Evolutionary conservation across 2,113 vertebrate species (phyloP), one percentile per base, ranked within the genome.

Genomic region (Hyperoodon ampullatus): DNA sequence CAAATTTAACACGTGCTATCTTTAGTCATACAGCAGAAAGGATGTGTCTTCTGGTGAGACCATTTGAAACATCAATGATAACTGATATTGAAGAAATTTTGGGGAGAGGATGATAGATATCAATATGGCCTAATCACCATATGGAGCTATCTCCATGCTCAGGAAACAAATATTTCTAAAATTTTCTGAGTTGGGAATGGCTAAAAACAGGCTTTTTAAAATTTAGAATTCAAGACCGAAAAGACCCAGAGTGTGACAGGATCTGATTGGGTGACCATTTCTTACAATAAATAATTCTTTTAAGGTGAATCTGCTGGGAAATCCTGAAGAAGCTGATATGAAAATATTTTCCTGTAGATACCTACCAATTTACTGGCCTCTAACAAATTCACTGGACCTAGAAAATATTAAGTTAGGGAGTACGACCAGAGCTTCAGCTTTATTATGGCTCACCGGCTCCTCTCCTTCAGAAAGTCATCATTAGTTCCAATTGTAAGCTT

Each of bases 231-330:
- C 3, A 5, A 84, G 33, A 93, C 21, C 26, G 18, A 61, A 96
- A 97, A 96, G 55, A 14, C 66, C 60, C 93, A 80, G 11, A 95
- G 6, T n/a, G 10, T 90, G n/a, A 47, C 42, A 92, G 28, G 23
- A 90, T 58, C 61, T 93, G 47, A 89, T 28, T 23, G 68, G 7
- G 81, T 95, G 12, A 95, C 5, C 44, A 96, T 96, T 93, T 44
- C 68, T 55, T 92, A 50, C 24, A 77, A 30, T 72, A 97, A 93
- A 21, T 35, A 53, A 35, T 71, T 90, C 15, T 92, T 96, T 90
- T 28, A 91, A 97, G 61, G 65, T 86, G 5, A 94, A 61, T 61
- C 13, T 88, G 8, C 18, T 16, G 35, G 61, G 16, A 19, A 63
- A 0, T 30, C 26, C 24, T 21, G 24, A 94, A 93, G 13, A 95